Base-by-base conservation (phyloP, 1,140 invertebrate genomes). In the Conus ventricosus region DNA sequence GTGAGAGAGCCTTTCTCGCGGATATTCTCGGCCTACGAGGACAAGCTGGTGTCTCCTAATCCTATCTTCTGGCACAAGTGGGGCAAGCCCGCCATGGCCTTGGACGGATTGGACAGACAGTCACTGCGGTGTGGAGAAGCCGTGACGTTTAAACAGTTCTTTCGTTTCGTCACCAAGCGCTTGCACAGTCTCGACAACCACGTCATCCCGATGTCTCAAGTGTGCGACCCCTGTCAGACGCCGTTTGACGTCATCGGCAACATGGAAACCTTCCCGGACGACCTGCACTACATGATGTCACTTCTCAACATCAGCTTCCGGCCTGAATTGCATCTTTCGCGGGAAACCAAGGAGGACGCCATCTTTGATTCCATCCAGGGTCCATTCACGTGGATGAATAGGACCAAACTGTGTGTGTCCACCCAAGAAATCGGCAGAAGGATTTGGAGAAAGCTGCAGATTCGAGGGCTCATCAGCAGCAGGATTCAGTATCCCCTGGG, bases 61-160 rank as follows among this genome's bases (percentile, higher is more conserved):
- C 82, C 82, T n/a, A 84, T 39, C 17, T 84, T 57, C 55, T 84
- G 82, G 82, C 5, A 15, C 7, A 39, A 84, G n/a, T 84, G 82
- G 82, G 82, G 82, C 55, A 60, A 84, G 17, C 82, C 57, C 53
- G 53, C 75, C 13, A 75, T 87, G 85, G 54, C 13, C 51, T 13
- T 3, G 3, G 20, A 57, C n/a, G 75, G 75, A 10, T 71, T 78
- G 71, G 20, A 23, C 67, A 6, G 67, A 7, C 0, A 20, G 11
- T 71, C 23, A 71, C 4, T 71, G 6, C 51, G n/a, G 3, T 87
- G 85, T 54, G 85, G 85, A 25, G 53, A 87, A 23, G 6, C 6
- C 17, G 85, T 87, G 4, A 87, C 85, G 15, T 87, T 84, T 39
- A 39, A 25, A 67, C 86, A 89, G 71, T 89, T 89, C 67, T 55